Conservation (phyloP, 2,888 invertebrate genomes). For the Lasioglossum malachurum region DNA sequence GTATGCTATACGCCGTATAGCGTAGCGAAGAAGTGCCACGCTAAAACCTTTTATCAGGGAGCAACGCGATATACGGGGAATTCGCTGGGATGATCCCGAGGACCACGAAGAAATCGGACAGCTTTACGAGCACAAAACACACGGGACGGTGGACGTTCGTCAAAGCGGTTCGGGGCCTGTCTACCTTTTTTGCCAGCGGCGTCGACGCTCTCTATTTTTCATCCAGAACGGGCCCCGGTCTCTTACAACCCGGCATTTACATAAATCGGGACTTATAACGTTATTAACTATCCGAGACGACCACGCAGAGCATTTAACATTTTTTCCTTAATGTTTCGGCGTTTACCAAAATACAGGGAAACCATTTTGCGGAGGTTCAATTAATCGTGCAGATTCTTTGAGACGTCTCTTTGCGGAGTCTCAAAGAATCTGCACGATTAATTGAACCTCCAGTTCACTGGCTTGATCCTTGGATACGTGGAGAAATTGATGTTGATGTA, state of each 20-base stretch:
- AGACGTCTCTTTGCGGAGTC: too few relatives aligned
- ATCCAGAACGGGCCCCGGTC: neutral
- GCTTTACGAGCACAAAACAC: slow-evolving; percentile 66
- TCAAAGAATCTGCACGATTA: neutral
- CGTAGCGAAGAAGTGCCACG: neutral
- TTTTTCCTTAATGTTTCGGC: neutral
- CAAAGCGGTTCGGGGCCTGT: slow-evolving; percentile 55
- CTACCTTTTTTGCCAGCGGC: slow-evolving; percentile 49
- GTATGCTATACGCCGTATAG: neutral
- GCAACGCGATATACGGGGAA: slow-evolving; percentile 51
- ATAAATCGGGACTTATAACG: slow-evolving; percentile 37
- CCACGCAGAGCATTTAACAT: neutral
- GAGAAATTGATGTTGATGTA: neutral
- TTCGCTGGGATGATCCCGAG: slow-evolving; percentile 34
- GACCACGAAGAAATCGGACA: slow-evolving; percentile 60
- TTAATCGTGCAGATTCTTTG: too few relatives aligned
- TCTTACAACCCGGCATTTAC: slow-evolving; percentile 28
- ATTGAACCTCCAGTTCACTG: neutral
- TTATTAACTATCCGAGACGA: slow-evolving; percentile 19
- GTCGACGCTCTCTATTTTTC: slow-evolving; percentile 26
- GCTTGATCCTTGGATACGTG: neutral
- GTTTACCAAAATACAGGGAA: neutral
- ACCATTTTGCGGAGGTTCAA: too few relatives aligned
- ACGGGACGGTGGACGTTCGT: slow-evolving; percentile 49
- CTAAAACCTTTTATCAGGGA: slow-evolving; percentile 48